Conservation (phyloP, 2,113 vertebrate species). For the Aldabrachelys gigantea region DNA sequence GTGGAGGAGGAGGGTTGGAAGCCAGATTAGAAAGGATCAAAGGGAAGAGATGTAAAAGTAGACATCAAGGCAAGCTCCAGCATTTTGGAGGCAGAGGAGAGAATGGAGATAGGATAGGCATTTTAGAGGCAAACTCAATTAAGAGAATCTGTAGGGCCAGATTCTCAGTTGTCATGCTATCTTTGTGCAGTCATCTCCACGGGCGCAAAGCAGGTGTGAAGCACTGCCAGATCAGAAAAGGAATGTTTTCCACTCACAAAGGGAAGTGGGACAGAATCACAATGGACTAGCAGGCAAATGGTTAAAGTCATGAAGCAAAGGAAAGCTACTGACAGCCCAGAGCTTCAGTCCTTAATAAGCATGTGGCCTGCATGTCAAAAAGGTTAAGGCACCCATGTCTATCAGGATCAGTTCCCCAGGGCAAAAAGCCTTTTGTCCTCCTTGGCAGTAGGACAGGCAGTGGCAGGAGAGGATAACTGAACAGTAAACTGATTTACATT, state of each 20-base stretch:
- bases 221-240: rapidly evolving
- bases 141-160: neutral
- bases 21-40: neutral
- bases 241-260: neutral
- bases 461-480: neutral
- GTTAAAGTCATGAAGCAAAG: neutral
- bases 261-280: neutral
- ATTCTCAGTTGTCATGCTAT: neutral
- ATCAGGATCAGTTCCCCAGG: neutral
- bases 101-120: rapidly evolving
- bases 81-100: rapidly evolving
- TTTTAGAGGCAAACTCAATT: neutral
- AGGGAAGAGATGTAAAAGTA: neutral
- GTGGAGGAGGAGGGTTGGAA: neutral
- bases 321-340: neutral
- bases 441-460: neutral
- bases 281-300: neutral
- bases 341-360: rapidly evolving
- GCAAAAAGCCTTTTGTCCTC: constrained; percentile 9
- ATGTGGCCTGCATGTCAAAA: constrained; percentile 3
- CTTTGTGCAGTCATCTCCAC: rapidly evolving
- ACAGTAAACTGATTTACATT: constrained; percentile 69
- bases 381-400: constrained; percentile 1
- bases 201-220: rapidly evolving
- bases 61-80: neutral